A percentile compares a stretch with the other conserved stretches of the same genome.
Conservation (phyloP, 2,113 vertebrate species). For the Stictonetta naevosa region DNA sequence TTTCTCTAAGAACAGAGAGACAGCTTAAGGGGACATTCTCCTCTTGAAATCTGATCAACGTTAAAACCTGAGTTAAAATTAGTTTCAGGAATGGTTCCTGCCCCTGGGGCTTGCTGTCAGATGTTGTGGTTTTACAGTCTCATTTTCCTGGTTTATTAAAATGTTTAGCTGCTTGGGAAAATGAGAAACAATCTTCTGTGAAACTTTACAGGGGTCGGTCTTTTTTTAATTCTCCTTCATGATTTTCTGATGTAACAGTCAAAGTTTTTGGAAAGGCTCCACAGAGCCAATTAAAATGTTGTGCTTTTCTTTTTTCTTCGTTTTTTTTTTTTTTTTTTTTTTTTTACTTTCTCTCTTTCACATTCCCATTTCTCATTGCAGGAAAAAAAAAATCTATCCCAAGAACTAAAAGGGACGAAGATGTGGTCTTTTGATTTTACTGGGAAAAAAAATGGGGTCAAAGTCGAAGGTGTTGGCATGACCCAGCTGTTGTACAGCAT, state of each 20-base stretch:
- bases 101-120: conserved; percentile 52
- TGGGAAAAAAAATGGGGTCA: conserved; percentile 22
- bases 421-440: background rate
- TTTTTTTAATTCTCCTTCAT: background rate
- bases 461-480: conserved; percentile 45
- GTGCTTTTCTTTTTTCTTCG: background rate
- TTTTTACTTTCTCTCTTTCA: background rate
- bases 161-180: conserved; percentile 52
- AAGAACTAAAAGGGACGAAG: background rate
- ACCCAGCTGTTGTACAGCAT: conserved; percentile 45
- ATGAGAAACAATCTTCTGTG: conserved; percentile 20
- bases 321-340: background rate
- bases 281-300: background rate
- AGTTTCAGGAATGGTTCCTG: conserved; percentile 53
- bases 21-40: conserved; percentile 48
- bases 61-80: conserved; percentile 66
- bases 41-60: conserved; percentile 59
- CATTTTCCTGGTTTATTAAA: conserved; percentile 59
- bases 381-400: background rate
- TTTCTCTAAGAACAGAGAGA: conserved; percentile 57
- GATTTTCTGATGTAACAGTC: conserved; percentile 7
- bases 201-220: conserved; percentile 20
- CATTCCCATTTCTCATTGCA: background rate
- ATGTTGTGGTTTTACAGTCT: conserved; percentile 51
- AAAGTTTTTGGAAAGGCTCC: background rate